Base-by-base conservation (phyloP, 1,140 invertebrate species). In the Drosophila takahashii region DNA sequence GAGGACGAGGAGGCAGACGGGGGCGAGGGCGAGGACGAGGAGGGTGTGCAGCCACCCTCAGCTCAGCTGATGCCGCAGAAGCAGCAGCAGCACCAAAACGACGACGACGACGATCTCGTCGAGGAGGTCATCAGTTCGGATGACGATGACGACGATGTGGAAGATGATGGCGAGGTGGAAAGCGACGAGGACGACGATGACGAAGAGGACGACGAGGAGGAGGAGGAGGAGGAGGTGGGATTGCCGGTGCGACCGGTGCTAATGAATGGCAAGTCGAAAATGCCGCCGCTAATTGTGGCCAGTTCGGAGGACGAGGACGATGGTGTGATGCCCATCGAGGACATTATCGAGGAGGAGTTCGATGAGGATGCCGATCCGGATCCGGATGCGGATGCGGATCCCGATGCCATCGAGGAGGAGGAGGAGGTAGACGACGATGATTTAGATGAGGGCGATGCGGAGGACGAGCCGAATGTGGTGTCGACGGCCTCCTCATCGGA, bases 271-370 rank as follows among this genome's bases (percentile, higher is more conserved):
- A 62, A 41, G 48, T 56, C 58, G 34, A 74, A 39, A 54, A 80
- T 37, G 50, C 51, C 52, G 29, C 44, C 58, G 26, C 45, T 74
- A 6, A 64, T 84, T 0, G 44, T 80, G 59, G 53, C 71, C 27
- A 74, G 59, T 7, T 86, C 81, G 1, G 81, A 74, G 10, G 74
- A 69, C 0, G 74, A 58, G 0, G 59, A 52, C 0, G 75, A 64
- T 3, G 70, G 51, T 29, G 48, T 73, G 2, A 62, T 90, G 52
- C 60, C 56, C 37, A 77, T 83, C 48, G 76, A 80, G 22, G 73
- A 90, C 58, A 90, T 87, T 58, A 86, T 79, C 44, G 77, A 87
- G 7, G 80, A 83, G 48, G 80, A 84, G 13, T 84, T 67, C 53
- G 81, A 79, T 45, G 79, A 79, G 13, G 79, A 77, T 39, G 76